Percentiles rank a stretch among this genome's conserved stretches.
Conservation (phyloP, 2,797 vertebrate genomes). For the Odontamblyopus rebecca region DNA sequence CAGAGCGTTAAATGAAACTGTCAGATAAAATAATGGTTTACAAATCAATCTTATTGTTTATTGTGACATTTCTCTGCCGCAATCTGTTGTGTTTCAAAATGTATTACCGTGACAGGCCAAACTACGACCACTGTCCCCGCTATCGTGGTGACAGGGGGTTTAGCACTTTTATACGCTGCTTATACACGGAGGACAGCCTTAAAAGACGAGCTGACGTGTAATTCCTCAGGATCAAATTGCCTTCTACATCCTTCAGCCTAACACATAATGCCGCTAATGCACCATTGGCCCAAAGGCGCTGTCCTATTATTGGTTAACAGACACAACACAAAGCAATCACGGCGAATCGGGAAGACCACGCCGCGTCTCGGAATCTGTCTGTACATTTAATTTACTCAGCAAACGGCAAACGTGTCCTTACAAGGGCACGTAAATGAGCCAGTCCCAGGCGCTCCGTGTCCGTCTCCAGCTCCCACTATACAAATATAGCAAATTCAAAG, state of each 20-base stretch:
- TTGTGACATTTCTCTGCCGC: too few species aligned
- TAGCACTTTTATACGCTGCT: background rate
- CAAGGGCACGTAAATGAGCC: constrained; percentile 20
- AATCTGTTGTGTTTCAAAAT: too few species aligned
- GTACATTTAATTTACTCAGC: constrained; percentile 17
- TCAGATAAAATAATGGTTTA: too few species aligned
- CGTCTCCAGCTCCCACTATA: constrained; percentile 2
- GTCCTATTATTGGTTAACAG: constrained; percentile 28
- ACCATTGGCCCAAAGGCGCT: constrained; percentile 11
- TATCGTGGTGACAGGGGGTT: background rate
- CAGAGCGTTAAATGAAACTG: too few species aligned
- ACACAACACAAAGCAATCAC: constrained; percentile 13
- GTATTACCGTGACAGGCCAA: too few species aligned
- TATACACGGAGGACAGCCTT: background rate
- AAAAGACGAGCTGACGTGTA: constrained; percentile 1
- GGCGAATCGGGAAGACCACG: background rate
- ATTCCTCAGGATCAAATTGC: background rate
- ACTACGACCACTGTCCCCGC: too few species aligned
- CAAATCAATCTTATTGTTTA: too few species aligned
- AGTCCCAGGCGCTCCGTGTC: background rate
- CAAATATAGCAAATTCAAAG: constrained; percentile 4
- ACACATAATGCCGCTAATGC: constrained; percentile 9
- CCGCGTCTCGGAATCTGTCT: background rate
- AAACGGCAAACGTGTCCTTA: constrained; percentile 4
- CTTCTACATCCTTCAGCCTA: constrained; percentile 1